A percentile compares a stretch with the other conserved stretches of the same genome.
Conservation (phyloP, 2,113 vertebrate species). For the Limanda limanda region DNA sequence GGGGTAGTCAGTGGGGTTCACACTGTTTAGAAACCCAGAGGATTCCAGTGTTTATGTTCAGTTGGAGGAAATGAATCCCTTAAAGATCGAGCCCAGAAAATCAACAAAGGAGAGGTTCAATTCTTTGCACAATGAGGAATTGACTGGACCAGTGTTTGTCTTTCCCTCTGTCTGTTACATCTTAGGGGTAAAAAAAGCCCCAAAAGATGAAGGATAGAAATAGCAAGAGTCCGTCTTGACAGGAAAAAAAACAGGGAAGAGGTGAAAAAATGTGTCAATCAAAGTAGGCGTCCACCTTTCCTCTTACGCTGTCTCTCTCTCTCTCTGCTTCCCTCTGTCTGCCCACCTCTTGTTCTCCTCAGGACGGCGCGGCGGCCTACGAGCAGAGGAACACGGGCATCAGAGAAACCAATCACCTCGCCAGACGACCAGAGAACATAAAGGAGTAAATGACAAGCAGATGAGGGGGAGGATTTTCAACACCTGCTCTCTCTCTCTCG, state of each 20-base stretch:
- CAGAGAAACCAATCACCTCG: conserved; percentile 68
- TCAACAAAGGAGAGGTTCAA: conserved; percentile 44
- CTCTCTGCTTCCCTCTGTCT: conserved; percentile 35
- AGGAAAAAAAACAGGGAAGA: conserved; percentile 45
- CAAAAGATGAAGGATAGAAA: neutral
- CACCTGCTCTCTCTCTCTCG: conserved; percentile 78
- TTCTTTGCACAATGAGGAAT: conserved; percentile 42
- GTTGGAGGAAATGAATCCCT: conserved; percentile 68
- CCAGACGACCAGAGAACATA: conserved; percentile 61
- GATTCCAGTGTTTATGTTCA: conserved; percentile 54
- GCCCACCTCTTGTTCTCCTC: conserved; percentile 40
- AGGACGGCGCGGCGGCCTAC: conserved; percentile 42
- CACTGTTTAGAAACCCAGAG: conserved; percentile 38
- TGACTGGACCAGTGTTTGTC: conserved; percentile 37
- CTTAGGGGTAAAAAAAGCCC: neutral
- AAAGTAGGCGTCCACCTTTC: conserved; percentile 41
- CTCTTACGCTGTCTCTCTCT: conserved; percentile 36
- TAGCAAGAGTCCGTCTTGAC: conserved; percentile 13
- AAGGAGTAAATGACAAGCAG: conserved; percentile 76
- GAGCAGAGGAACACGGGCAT: conserved; percentile 42
- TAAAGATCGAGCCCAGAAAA: conserved; percentile 38
- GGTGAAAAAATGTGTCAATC: conserved; percentile 58
- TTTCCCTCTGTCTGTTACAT: conserved; percentile 16
- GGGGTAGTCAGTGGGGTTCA: conserved; percentile 52
- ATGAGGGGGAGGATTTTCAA: conserved; percentile 74